phyloP scores from a whole-genome alignment of 2,888 invertebrate genomes.

The Trichopria drosophilae region DNA sequence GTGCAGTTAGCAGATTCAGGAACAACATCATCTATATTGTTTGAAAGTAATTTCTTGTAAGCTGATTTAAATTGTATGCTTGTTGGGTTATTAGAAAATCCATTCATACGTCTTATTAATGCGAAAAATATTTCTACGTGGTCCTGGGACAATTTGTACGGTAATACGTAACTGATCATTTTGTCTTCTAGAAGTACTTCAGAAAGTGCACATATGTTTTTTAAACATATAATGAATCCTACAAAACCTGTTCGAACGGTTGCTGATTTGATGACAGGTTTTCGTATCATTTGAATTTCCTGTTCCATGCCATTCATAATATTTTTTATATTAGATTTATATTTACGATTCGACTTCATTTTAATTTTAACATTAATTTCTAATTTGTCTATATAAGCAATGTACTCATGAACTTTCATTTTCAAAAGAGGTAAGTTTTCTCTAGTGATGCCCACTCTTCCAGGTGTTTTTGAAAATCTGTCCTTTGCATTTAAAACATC shows the following conservation, averaged over 20 bases:
- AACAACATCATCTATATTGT: constrained; percentile 11
- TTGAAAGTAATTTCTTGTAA: constrained; percentile 17
- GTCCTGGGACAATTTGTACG: constrained; percentile 29
- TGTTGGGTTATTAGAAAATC: constrained; percentile 28
- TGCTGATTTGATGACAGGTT: constrained; percentile 7
- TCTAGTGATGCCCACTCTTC: constrained; percentile 9
- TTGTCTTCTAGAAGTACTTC: constrained; percentile 11
- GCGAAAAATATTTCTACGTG: constrained; percentile 29
- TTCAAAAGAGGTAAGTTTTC: constrained; percentile 11
- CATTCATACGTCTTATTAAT: constrained; percentile 23
- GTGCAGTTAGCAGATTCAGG: constrained; percentile 11
- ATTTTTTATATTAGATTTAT: constrained; percentile 10
- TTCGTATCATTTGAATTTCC: background rate
- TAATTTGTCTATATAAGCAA: constrained; percentile 11
- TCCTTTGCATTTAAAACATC: constrained; percentile 36
- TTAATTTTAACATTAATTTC: constrained; percentile 11
- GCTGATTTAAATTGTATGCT: constrained; percentile 29
- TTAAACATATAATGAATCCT: constrained; percentile 20
- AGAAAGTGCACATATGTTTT: constrained; percentile 7
- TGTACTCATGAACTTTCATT: constrained; percentile 11
- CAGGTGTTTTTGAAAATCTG: constrained; percentile 15
- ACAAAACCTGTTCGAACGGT: constrained; percentile 21
- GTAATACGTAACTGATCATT: constrained; percentile 15
- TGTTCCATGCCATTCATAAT: background rate
- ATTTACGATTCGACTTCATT: constrained; percentile 1